Conservation (phyloP, 2,888 invertebrate species). For the Panzeria rudis region DNA sequence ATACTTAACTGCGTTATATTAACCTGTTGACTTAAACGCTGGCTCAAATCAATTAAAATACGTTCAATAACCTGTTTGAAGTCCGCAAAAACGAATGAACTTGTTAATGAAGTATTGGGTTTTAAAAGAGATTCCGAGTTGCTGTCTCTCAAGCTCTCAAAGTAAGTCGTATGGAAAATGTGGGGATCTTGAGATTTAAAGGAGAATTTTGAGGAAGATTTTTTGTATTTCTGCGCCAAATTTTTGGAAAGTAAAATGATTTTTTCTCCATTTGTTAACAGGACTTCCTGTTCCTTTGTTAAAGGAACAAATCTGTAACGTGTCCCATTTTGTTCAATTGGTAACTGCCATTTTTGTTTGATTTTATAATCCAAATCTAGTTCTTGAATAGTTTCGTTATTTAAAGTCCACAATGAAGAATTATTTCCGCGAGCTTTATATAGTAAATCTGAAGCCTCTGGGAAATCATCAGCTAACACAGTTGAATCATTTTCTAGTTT, state of each 20-base stretch:
- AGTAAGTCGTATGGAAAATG: neutral
- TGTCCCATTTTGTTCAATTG: slow-evolving; percentile 23
- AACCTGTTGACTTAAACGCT: slow-evolving; percentile 78
- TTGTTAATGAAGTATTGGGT: slow-evolving; percentile 63
- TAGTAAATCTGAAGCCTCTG: neutral
- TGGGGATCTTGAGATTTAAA: neutral
- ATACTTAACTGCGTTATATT: slow-evolving; percentile 79
- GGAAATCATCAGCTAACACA: neutral
- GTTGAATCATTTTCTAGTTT: slow-evolving; percentile 58
- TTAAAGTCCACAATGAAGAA: slow-evolving; percentile 12
- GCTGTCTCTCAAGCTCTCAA: neutral
- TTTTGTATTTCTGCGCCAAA: slow-evolving; percentile 12
- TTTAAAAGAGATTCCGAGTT: slow-evolving; percentile 74
- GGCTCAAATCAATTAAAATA: slow-evolving; percentile 76
- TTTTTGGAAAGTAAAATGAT: slow-evolving; percentile 74
- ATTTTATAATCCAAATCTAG: slow-evolving; percentile 35
- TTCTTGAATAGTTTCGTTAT: slow-evolving; percentile 34
- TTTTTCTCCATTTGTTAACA: slow-evolving; percentile 81
- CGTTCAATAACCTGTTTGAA: slow-evolving; percentile 73
- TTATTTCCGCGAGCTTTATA: neutral
- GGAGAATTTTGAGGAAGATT: neutral
- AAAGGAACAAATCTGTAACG: slow-evolving; percentile 75
- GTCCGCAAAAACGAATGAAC: slow-evolving; percentile 72
- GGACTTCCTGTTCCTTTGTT: slow-evolving; percentile 76
- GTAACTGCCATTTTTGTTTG: slow-evolving; percentile 41